Base-by-base conservation (phyloP, 1,140 invertebrate species). In the Oryctes rhinoceros region DNA sequence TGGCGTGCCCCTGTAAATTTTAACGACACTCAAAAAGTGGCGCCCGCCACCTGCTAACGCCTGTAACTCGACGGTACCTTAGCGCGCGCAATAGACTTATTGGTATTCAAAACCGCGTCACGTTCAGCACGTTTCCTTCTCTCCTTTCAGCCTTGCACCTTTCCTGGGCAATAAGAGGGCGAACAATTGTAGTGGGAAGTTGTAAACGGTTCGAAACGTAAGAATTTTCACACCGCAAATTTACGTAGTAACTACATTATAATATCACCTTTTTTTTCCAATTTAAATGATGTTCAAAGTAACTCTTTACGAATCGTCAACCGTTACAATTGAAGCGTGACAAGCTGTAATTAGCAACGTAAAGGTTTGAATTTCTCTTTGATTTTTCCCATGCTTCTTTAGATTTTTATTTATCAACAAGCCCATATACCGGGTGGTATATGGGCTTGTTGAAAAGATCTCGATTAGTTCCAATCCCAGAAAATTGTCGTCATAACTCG, bases 11-110 rank as follows among this genome's bases (percentile, higher is more conserved):
- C 24, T 24, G 65, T 71, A 71, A 71, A 71, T 71, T 71, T 71
- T 71, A 71, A 71, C 65, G 65, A 71, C 65, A 71, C 65, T 71
- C 65, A 71, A 71, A 71, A 71, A 71, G 65, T 71, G 65, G 65
- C 65, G 24, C 35, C 65, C 35, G 20, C 53, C 65, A 71, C 65
- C 65, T 71, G 65, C 65, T 30, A 71, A 71, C 65, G 30, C 65
- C 5, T 24, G 10, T 24, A 37, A 13, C 15, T 71, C 24, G 24
- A 30, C 24, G 65, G 65, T 11, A 37, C 65, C 65, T 71, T 71
- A 37, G 20, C 65, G 24, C 20, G 65, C 65, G 4, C 65, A 24
- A 71, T 20, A 15, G 35, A 71, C 65, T 71, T 71, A 37, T 71
- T 71, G 65, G 65, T 37, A 71, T 71, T 71, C 65, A 71, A 71